Evolutionary conservation across 2,113 vertebrate genomes (phyloP).

Genomic region (Nipponia nippon): DNA sequence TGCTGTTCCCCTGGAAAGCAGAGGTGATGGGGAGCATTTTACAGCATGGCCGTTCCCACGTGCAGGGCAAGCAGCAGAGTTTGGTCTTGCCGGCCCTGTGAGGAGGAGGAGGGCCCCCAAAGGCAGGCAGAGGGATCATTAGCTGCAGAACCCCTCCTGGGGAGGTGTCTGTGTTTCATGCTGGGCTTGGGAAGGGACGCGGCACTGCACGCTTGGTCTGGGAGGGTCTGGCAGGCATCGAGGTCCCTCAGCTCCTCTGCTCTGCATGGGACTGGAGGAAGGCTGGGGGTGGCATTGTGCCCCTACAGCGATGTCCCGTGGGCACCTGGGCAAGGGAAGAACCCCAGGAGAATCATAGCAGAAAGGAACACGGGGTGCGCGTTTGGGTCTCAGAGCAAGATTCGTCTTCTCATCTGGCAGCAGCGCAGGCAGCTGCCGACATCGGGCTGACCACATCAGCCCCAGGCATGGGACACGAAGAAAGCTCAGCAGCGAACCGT

Average conservation of each 20-base stretch:
- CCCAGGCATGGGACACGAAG: fast-evolving
- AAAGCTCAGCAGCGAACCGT: neutral
- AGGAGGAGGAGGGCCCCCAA: too few relatives aligned
- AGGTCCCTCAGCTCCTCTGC: neutral
- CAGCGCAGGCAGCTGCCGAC: neutral
- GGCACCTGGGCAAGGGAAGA: neutral
- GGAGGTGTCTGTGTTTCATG: neutral
- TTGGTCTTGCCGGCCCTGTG: neutral
- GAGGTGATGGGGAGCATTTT: neutral
- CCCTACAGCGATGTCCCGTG: neutral
- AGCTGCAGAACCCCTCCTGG: neutral
- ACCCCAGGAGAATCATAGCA: neutral
- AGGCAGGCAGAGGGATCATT: neutral
- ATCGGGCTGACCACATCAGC: neutral
- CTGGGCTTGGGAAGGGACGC: neutral
- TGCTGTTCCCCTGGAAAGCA: neutral
- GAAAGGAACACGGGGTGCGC: neutral
- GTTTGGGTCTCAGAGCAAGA: neutral
- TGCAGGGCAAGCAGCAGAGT: neutral
- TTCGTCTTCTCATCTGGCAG: neutral
- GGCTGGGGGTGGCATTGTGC: neutral
- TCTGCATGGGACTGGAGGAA: neutral
- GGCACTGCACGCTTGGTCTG: neutral
- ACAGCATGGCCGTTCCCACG: neutral
- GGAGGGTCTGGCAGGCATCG: neutral